These are phyloP conservation scores for Ylistrum balloti DNA, from an alignment of 1,140 invertebrate genomes.

Conservation along the genomic window DNA sequence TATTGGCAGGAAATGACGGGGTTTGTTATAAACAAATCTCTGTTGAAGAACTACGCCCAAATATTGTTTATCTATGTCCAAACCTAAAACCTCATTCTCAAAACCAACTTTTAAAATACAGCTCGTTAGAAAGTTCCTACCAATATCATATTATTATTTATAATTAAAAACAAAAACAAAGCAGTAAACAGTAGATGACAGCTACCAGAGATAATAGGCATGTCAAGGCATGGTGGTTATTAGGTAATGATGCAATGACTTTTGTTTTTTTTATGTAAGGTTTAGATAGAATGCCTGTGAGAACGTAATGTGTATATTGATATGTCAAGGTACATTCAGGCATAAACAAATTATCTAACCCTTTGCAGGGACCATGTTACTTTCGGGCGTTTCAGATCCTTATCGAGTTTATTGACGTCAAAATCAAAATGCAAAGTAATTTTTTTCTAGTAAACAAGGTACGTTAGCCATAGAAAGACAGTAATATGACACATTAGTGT, in stretches of 20 bases:
- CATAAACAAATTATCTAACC: neutral
- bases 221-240: neutral
- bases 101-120: neutral
- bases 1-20: neutral
- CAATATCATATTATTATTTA: neutral
- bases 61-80: neutral
- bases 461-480: neutral
- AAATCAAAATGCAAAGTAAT: neutral
- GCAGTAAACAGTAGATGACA: neutral
- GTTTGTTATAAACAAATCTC: neutral
- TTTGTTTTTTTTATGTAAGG: neutral
- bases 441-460: neutral
- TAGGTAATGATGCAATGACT: neutral
- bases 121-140: neutral
- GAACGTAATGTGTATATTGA: neutral
- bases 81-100: no score
- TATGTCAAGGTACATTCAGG: neutral
- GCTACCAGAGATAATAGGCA: neutral
- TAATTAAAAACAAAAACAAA: neutral
- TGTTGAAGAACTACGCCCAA: neutral
- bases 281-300: neutral
- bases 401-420: neutral
- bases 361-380: neutral
- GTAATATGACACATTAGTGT: neutral
- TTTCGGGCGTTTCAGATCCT: neutral